These are phyloP conservation scores for Drosophila pectinifera DNA, from an alignment of 1,140 invertebrate species.

Conservation along the genomic window DNA sequence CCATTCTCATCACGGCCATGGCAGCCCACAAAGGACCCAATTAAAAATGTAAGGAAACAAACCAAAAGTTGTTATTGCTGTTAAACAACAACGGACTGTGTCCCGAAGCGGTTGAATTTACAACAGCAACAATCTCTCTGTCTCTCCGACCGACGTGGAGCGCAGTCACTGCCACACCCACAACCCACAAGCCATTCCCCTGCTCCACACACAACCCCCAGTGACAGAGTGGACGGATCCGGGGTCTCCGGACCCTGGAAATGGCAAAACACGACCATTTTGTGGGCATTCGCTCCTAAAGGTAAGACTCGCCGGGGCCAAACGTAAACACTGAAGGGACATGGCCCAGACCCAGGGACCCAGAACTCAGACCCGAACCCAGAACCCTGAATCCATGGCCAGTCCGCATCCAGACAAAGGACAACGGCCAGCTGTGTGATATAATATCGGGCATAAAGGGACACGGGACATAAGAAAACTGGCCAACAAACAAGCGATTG, in stretches of 20 bases:
- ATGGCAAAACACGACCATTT: conserved; percentile 78
- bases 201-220: conserved; percentile 26
- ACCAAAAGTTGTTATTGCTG: conserved; percentile 83
- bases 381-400: conserved; percentile 23
- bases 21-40: conserved; percentile 81
- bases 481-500: conserved; percentile 79
- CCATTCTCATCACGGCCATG: conserved; percentile 74
- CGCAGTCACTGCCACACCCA: conserved; percentile 32
- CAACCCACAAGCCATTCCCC: conserved; percentile 2
- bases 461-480: conserved; percentile 80
- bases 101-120: conserved; percentile 83
- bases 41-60: conserved; percentile 84
- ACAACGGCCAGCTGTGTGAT: conserved; percentile 75
- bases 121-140: conserved; percentile 68
- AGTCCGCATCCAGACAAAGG: conserved; percentile 41
- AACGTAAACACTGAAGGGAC: conserved; percentile 72
- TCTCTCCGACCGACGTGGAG: conserved; percentile 32
- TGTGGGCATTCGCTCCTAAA: conserved; percentile 71
- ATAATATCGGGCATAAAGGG: conserved; percentile 81
- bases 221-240: conserved; percentile 44
- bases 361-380: conserved; percentile 2
- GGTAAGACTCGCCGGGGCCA: conserved; percentile 56
- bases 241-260: conserved; percentile 31
- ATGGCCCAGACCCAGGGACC: conserved; percentile 36
- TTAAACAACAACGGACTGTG: conserved; percentile 82